These are phyloP conservation scores for Myathropa florea DNA, from an alignment of 2,888 invertebrate genomes.

Conservation along the genomic window DNA sequence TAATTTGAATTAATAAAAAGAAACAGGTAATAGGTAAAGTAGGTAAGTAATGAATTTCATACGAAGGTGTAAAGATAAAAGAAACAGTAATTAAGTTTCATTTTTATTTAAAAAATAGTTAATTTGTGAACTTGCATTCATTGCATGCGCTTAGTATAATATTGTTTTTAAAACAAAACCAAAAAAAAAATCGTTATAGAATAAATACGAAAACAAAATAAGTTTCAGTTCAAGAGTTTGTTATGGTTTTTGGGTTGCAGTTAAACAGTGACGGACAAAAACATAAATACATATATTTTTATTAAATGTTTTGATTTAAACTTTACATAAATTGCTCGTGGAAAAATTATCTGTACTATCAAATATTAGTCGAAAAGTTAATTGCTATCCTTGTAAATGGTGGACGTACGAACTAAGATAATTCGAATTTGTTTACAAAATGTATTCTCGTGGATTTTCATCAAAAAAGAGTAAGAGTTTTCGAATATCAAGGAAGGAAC, in stretches of 20 bases:
- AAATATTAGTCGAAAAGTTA: no score
- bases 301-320: not conserved
- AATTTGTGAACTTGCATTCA: constrained; percentile 66
- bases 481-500: no score
- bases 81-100: constrained; percentile 44
- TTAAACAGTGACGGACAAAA: not conserved
- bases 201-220: not conserved
- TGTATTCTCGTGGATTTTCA: no score
- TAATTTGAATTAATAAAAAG: not conserved
- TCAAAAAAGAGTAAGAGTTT: no score
- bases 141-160: constrained; percentile 62
- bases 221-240: not conserved
- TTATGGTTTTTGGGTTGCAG: constrained; percentile 63
- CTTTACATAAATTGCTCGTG: no score
- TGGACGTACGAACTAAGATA: no score
- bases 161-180: constrained; percentile 25
- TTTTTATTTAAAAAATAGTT: constrained; percentile 30
- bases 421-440: no score
- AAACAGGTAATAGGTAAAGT: not conserved
- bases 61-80: constrained; percentile 62
- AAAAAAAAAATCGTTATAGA: not conserved
- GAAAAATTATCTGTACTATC: no score
- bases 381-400: no score
- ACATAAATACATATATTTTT: not conserved
- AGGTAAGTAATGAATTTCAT: constrained; percentile 37